phyloP scores from a whole-genome alignment of 2,113 vertebrate genomes.

The Tretioscincus oriximinensis region DNA sequence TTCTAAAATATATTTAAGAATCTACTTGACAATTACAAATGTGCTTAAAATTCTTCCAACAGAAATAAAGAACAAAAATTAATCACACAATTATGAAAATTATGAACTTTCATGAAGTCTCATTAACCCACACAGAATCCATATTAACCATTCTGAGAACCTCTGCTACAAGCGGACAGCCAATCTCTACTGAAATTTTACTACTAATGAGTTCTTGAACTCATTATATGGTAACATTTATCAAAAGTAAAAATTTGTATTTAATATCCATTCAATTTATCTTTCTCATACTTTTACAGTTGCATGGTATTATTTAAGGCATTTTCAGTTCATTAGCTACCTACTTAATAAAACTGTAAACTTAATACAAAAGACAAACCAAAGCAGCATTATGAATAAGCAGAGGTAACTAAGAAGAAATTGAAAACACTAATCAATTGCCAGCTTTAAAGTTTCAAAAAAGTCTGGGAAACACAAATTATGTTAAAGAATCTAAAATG shows the following conservation, averaged over 20 bases:
- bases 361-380: background rate
- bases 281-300: background rate
- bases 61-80: background rate
- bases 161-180: too few relatives aligned
- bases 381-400: background rate
- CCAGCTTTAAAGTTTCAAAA: background rate
- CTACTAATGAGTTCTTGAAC: background rate
- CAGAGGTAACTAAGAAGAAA: background rate
- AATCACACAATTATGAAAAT: too few relatives aligned
- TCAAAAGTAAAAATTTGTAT: background rate
- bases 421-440: background rate
- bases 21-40: background rate
- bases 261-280: background rate
- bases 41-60: conserved; percentile 12
- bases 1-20: too few relatives aligned
- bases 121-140: too few relatives aligned
- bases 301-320: too few relatives aligned
- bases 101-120: too few relatives aligned
- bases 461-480: background rate
- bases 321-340: too few relatives aligned
- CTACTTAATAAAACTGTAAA: too few relatives aligned
- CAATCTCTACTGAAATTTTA: background rate
- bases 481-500: background rate
- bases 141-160: too few relatives aligned
- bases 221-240: background rate